phyloP scores from a whole-genome alignment of 2,888 invertebrate genomes.

The Hirtodrosophila duncani region DNA sequence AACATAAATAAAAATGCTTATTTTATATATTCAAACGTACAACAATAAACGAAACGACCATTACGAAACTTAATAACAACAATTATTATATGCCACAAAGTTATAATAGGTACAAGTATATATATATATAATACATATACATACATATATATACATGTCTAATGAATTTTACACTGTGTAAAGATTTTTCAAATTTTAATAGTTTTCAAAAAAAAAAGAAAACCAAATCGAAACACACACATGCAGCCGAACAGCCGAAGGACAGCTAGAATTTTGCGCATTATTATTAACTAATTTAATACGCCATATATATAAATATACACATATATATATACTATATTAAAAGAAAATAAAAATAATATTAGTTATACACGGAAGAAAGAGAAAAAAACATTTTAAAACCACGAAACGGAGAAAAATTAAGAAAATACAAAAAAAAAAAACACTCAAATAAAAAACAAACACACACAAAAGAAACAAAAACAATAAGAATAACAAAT shows the following conservation, averaged over 20 bases:
- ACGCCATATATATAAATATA: constrained; percentile 33
- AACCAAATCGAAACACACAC: constrained; percentile 14
- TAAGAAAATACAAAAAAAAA: constrained; percentile 38
- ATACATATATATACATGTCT: constrained; percentile 13
- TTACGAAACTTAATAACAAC: constrained; percentile 44
- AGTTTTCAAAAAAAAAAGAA: constrained; percentile 36
- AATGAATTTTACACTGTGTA: constrained; percentile 61
- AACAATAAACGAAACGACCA: constrained; percentile 66
- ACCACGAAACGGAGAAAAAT: constrained; percentile 38
- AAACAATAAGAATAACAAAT: constrained; percentile 34
- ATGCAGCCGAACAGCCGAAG: constrained; percentile 28
- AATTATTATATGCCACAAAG: constrained; percentile 32
- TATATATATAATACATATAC: constrained; percentile 19
- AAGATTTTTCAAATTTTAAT: constrained; percentile 55
- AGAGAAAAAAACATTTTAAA: constrained; percentile 35
- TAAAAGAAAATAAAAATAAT: constrained; percentile 22
- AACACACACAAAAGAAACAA: constrained; percentile 16
- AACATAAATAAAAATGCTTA: constrained; percentile 48
- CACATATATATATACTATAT: constrained; percentile 49
- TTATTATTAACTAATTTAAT: constrained; percentile 62
- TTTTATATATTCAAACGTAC: constrained; percentile 70
- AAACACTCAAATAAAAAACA: constrained; percentile 37
- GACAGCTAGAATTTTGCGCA: constrained; percentile 45
- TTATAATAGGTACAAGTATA: constrained; percentile 11
- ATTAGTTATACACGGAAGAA: constrained; percentile 26